These are phyloP conservation scores for Sebastes vulpes DNA, from an alignment of 2,797 vertebrate species.

Conservation along the genomic window DNA sequence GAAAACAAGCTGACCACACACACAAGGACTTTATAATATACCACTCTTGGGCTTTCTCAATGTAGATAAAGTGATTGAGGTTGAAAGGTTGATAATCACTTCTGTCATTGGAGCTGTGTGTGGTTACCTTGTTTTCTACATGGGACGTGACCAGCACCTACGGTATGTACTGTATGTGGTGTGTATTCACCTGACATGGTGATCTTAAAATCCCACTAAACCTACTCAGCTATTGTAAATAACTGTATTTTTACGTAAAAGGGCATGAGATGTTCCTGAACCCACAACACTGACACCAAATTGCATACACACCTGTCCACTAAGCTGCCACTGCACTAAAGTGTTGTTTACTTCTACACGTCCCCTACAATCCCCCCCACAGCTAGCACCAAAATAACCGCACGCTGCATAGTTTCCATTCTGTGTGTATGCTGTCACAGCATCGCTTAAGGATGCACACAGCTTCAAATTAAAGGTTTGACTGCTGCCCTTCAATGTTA, in stretches of 20 bases:
- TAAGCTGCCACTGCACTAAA: not conserved
- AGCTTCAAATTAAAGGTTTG: not conserved
- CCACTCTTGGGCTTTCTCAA: not conserved
- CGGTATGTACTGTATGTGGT: not conserved
- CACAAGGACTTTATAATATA: not conserved
- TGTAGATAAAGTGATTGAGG: not conserved
- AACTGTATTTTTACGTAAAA: not conserved
- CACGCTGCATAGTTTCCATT: slow-evolving; percentile 41
- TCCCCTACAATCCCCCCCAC: not conserved
- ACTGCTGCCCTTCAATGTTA: not conserved
- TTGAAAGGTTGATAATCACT: not conserved
- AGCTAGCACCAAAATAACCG: not conserved
- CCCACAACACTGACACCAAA: not conserved
- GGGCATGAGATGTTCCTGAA: not conserved
- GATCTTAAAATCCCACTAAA: not conserved
- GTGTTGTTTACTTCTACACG: slow-evolving; percentile 23
- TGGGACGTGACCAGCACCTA: not conserved
- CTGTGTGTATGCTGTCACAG: slow-evolving; percentile 6
- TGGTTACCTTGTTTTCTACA: not conserved
- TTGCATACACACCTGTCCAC: not conserved
- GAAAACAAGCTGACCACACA: not conserved
- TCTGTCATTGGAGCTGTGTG: not conserved
- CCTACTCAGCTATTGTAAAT: not conserved
- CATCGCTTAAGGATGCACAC: not conserved
- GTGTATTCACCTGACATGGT: not conserved